A percentile compares a stretch with the other conserved stretches of the same genome.
These are phyloP conservation scores for Ypsolopha scabrella DNA, from an alignment of 2,888 invertebrate species.

Conservation along the genomic window DNA sequence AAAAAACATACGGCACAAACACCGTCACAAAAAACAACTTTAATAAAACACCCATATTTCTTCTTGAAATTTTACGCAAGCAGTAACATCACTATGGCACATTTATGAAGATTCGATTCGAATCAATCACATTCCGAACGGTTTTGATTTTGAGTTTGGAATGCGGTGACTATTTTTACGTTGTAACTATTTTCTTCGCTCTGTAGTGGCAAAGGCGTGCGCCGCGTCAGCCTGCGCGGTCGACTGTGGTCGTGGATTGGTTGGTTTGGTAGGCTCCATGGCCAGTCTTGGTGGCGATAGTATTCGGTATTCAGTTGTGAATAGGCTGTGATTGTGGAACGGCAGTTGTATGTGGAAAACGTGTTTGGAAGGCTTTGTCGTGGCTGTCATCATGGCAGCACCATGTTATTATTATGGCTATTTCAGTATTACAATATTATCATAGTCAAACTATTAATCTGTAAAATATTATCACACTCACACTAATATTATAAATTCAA, in stretches of 20 bases:
- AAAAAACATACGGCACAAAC: conserved; percentile 54
- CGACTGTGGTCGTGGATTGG: conserved; percentile 30
- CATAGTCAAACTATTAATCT: too few species aligned
- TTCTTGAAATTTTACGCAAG: conserved; percentile 16
- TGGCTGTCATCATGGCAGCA: conserved; percentile 17
- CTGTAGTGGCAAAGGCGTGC: conserved; percentile 29
- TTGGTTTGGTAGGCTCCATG: conserved; percentile 2
- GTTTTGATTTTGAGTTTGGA: conserved; percentile 21
- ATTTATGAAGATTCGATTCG: conserved; percentile 17
- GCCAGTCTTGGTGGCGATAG: conserved; percentile 2
- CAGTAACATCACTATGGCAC: conserved; percentile 39
- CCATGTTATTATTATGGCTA: neutral
- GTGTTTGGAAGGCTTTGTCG: conserved; percentile 41
- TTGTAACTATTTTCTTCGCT: conserved; percentile 23
- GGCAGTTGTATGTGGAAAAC: conserved; percentile 40
- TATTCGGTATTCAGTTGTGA: conserved; percentile 12
- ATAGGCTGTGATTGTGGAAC: conserved; percentile 57
- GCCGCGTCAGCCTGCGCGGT: conserved; percentile 51
- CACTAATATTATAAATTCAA: too few species aligned
- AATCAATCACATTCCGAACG: conserved; percentile 46
- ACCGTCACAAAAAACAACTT: conserved; percentile 54
- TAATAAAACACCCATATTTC: conserved; percentile 53
- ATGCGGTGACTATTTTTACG: conserved; percentile 32
- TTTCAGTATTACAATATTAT: neutral
- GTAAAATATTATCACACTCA: too few species aligned